A percentile compares a stretch with the other conserved stretches of the same genome.
Conservation (phyloP, 2,113 vertebrate genomes). For the Rhinolophus sinicus region DNA sequence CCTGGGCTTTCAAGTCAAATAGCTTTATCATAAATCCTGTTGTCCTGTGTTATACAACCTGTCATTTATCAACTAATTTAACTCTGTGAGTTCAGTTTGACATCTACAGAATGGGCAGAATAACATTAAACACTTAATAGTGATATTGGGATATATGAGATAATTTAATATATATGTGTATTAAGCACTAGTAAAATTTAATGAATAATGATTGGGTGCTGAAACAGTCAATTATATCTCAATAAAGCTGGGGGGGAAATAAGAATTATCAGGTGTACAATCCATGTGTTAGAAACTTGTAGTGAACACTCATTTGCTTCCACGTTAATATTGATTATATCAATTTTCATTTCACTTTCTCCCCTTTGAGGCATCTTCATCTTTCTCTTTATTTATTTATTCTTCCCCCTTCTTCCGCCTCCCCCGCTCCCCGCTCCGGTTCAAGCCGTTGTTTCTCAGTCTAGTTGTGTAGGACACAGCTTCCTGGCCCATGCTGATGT, state of each 20-base stretch:
- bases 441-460: too few species aligned
- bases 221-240: neutral
- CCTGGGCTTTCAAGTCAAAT: neutral
- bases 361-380: neutral
- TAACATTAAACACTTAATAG: neutral
- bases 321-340: neutral
- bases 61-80: neutral
- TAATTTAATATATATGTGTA: neutral
- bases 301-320: neutral
- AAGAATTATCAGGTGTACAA: neutral
- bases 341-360: neutral
- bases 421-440: too few species aligned
- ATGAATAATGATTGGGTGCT: neutral
- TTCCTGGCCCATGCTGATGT: too few species aligned
- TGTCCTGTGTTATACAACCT: neutral
- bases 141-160: neutral
- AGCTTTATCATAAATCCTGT: neutral
- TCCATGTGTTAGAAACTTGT: neutral
- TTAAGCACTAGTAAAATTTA: neutral
- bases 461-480: too few species aligned
- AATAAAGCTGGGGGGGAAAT: neutral
- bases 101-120: neutral
- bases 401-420: too few species aligned
- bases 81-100: neutral
- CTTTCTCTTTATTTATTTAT: neutral